Percentiles rank a stretch among this genome's conserved stretches.
phyloP scores from a whole-genome alignment of 1,140 invertebrate species.

The Musca domestica region DNA sequence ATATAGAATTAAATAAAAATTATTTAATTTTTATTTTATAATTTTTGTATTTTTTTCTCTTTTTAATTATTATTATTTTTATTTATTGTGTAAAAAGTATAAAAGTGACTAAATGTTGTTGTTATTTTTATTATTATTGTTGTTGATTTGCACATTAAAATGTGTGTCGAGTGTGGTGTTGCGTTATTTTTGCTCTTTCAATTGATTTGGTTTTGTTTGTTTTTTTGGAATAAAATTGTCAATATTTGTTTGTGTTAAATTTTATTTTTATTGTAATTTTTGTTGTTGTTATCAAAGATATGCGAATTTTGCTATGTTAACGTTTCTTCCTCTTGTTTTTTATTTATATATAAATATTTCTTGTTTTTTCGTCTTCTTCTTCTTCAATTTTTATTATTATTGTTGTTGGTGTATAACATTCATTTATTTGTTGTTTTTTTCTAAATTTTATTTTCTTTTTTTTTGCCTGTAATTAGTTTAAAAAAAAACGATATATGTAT shows the following conservation, averaged over 20 bases:
- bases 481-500: slow-evolving; percentile 18
- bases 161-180: background rate
- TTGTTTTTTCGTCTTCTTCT: background rate
- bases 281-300: slow-evolving; percentile 8
- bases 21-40: too few species aligned
- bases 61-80: slow-evolving; percentile 5
- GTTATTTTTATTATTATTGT: too few species aligned
- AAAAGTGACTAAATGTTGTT: slow-evolving; percentile 16
- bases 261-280: too few species aligned
- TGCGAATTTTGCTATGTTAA: slow-evolving; percentile 22
- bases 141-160: slow-evolving; percentile 12
- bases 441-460: background rate
- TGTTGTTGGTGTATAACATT: slow-evolving; percentile 8
- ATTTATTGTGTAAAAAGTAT: slow-evolving; percentile 18
- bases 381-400: slow-evolving; percentile 1
- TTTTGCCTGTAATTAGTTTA: slow-evolving; percentile 4
- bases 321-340: slow-evolving; percentile 4
- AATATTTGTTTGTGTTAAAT: too few species aligned
- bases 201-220: background rate
- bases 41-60: background rate
- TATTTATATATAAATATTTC: slow-evolving; percentile 13
- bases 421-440: background rate
- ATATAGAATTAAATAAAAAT: too few species aligned
- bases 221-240: too few species aligned
- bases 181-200: background rate